A percentile compares a stretch with the other conserved stretches of the same genome.
Conservation (phyloP, 2,888 invertebrate genomes). For the Polydrusus pterygomalis region DNA sequence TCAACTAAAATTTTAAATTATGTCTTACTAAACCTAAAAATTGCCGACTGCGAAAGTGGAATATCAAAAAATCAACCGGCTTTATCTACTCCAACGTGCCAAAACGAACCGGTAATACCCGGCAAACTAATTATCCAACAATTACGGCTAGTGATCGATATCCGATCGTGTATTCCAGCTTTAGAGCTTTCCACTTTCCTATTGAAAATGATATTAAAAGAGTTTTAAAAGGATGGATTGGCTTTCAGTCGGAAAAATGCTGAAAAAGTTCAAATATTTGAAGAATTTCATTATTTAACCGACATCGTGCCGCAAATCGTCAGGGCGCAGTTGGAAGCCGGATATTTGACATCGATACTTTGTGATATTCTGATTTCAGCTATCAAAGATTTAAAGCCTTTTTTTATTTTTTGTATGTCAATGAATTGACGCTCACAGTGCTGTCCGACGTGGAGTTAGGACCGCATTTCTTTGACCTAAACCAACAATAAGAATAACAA, state of each 20-base stretch:
- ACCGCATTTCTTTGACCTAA: no score
- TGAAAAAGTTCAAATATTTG: conserved; percentile 30
- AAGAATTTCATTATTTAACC: conserved; percentile 30
- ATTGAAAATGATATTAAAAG: conserved; percentile 17
- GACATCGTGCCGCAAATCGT: conserved; percentile 8
- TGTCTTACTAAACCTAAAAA: no score
- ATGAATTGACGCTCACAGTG: not conserved
- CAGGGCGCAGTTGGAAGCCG: not conserved
- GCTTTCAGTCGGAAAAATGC: conserved; percentile 20
- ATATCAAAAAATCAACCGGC: not conserved
- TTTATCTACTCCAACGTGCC: not conserved
- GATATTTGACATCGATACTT: conserved; percentile 12
- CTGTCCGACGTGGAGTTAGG: no score
- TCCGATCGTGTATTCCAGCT: conserved; percentile 1
- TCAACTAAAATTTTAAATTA: no score
- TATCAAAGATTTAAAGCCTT: not conserved
- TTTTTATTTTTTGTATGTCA: not conserved
- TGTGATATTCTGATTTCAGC: not conserved
- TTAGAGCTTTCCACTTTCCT: conserved; percentile 1
- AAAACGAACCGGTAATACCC: not conserved
- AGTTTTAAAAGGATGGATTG: conserved; percentile 18
- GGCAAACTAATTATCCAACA: not conserved
- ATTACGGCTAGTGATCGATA: not conserved
- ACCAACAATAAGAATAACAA: no score
- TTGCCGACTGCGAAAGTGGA: no score